Percentiles rank a stretch among this genome's conserved stretches.
Conservation (phyloP, 2,888 invertebrate species). For the Lithophane semibrunnea region DNA sequence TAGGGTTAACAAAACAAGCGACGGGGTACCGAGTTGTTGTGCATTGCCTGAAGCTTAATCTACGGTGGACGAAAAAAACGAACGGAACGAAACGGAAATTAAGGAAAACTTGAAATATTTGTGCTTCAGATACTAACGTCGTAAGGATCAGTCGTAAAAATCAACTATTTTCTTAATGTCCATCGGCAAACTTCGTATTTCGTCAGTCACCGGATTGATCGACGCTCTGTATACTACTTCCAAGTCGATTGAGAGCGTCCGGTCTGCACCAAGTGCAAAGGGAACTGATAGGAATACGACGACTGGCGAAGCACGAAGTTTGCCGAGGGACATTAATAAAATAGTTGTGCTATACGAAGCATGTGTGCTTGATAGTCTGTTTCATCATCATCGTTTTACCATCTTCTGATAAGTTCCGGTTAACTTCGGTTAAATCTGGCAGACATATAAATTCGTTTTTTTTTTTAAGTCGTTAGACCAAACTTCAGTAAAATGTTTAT, state of each 20-base stretch:
- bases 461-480: not conserved
- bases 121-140: not conserved
- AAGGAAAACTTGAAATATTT: conserved; percentile 28
- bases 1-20: conserved; percentile 45
- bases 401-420: conserved; percentile 1
- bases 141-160: conserved; percentile 5
- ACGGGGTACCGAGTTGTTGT: conserved; percentile 14
- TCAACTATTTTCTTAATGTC: not conserved
- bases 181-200: too few relatives aligned
- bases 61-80: not conserved
- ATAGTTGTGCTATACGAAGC: too few relatives aligned
- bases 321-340: too few relatives aligned
- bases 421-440: not conserved
- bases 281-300: too few relatives aligned
- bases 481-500: not conserved
- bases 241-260: too few relatives aligned
- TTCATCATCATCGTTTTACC: too few relatives aligned
- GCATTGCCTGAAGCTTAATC: conserved; percentile 17
- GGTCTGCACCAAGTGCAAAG: too few relatives aligned
- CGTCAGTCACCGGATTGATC: too few relatives aligned
- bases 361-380: not conserved
- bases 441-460: not conserved
- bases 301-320: too few relatives aligned
- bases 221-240: too few relatives aligned
- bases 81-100: conserved; percentile 22